Evolutionary conservation across 2,888 invertebrate species (phyloP).

Genomic region (Drosophila nr. perissopoda): DNA sequence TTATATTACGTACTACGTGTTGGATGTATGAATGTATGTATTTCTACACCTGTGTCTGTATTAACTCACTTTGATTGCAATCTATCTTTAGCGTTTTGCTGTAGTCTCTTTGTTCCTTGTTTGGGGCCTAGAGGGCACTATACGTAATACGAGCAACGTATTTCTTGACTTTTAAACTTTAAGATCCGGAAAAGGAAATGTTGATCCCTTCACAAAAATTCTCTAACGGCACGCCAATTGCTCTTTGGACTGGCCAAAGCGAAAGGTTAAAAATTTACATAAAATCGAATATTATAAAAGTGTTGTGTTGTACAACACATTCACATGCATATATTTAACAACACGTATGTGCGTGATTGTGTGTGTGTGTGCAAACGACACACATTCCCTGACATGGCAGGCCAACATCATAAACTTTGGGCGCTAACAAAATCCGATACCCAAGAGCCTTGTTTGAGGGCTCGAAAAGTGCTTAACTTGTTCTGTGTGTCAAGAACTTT

Average conservation of each 20-base stretch:
- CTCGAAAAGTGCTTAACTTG: slow-evolving; percentile 39
- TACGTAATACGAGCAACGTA: slow-evolving; percentile 43
- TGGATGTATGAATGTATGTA: not conserved
- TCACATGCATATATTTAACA: slow-evolving; percentile 8
- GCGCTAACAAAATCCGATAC: slow-evolving; percentile 17
- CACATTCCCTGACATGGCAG: slow-evolving; percentile 45
- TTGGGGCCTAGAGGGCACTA: slow-evolving; percentile 44
- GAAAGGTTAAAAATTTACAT: slow-evolving; percentile 75
- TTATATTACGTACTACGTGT: not conserved
- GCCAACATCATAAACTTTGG: slow-evolving; percentile 51
- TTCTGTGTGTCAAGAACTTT: slow-evolving; percentile 42
- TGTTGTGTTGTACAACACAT: slow-evolving; percentile 27
- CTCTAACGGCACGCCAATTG: slow-evolving; percentile 61
- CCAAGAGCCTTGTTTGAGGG: slow-evolving; percentile 29
- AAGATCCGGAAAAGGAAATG: slow-evolving; percentile 62
- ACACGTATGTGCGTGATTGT: not conserved
- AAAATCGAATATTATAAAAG: slow-evolving; percentile 67
- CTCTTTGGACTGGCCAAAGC: slow-evolving; percentile 36
- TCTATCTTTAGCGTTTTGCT: slow-evolving; percentile 54
- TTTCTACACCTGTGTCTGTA: slow-evolving; percentile 14
- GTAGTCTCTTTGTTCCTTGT: slow-evolving; percentile 8
- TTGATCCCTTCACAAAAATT: slow-evolving; percentile 46
- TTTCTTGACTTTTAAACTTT: slow-evolving; percentile 73
- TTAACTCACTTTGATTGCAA: slow-evolving; percentile 48
- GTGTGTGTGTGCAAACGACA: slow-evolving; percentile 26